Base-by-base conservation (phyloP, 2,113 vertebrate species). In the Coptodon bakossiorum region DNA sequence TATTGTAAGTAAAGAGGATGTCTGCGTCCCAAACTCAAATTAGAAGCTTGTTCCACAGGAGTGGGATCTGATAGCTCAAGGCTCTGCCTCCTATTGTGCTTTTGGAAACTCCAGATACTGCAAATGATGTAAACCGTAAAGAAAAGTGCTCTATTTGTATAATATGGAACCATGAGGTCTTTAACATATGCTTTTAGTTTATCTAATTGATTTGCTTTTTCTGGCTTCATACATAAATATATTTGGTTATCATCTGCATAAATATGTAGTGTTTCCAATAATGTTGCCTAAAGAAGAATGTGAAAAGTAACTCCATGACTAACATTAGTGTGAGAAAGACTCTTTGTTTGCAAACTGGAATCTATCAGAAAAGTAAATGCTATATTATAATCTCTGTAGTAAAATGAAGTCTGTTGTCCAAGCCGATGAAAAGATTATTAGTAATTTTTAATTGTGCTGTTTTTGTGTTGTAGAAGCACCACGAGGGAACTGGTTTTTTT, bases 201-300 rank as follows among this genome's bases (percentile, higher is more conserved):
- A 78, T 50, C 24, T 78, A 50, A 1, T 31, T 0, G 24, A 76
- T 76, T 76, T 12, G 43, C 17, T 29, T 78, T 19, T 50, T 50
- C 24, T 19, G 71, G 24, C 43, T 31, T 78, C 16, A 50, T 78
- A 19, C 9, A 50, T 50, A 50, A 29, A 50, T 50, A 50, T 31
- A 50, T 50, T 48, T 78, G 43, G 71, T 48, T 50, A 29, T 50
- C 71, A 76, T 78, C 71, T 78, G 43, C 43, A 78, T 8, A 78
- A 19, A 17, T 50, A 50, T 31, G 71, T 27, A 31, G 43, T 50
- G 43, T 76, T 76, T 76, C 24, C 16, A 17, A 29, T 73, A 73
- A 45, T 29, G 14, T 76, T 76, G 71, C 16, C 24, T 31, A 31
- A 50, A 50, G 43, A 78, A 76, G 40, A 45, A 76, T 4, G 3